phyloP scores from a whole-genome alignment of 2,888 invertebrate genomes.

The Lysandra bellargus region DNA sequence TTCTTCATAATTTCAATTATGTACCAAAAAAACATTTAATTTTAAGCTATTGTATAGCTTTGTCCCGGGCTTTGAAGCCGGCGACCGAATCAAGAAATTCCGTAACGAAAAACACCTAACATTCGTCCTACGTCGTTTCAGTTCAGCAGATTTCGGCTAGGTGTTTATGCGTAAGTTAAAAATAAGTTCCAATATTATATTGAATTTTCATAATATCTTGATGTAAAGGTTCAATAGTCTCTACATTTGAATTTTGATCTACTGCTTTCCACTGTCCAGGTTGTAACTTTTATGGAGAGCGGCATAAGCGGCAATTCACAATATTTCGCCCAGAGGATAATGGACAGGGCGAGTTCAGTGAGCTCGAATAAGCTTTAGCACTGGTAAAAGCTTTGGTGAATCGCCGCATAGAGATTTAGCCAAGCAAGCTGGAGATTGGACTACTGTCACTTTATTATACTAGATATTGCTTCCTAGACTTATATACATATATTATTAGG shows the following conservation, averaged over 20 bases:
- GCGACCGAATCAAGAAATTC: no score
- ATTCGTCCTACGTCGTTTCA: no score
- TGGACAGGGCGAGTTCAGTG: conserved; percentile 20
- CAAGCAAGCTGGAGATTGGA: conserved; percentile 22
- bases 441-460: neutral
- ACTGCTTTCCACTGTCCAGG: neutral
- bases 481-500: no score
- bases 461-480: neutral
- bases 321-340: conserved; percentile 24
- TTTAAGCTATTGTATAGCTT: no score
- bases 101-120: no score
- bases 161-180: no score
- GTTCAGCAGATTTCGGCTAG: no score
- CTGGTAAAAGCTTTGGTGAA: conserved; percentile 26
- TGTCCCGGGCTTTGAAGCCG: no score
- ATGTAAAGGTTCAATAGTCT: neutral
- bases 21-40: no score
- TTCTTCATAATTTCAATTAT: no score
- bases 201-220: neutral
- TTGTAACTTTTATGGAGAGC: neutral
- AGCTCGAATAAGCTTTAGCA: conserved; percentile 27
- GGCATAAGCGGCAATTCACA: conserved; percentile 3
- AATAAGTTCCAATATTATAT: no score
- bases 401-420: conserved; percentile 24
- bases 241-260: neutral